phyloP scores from a whole-genome alignment of 2,113 vertebrate species.

The Hiodon tergisus region DNA sequence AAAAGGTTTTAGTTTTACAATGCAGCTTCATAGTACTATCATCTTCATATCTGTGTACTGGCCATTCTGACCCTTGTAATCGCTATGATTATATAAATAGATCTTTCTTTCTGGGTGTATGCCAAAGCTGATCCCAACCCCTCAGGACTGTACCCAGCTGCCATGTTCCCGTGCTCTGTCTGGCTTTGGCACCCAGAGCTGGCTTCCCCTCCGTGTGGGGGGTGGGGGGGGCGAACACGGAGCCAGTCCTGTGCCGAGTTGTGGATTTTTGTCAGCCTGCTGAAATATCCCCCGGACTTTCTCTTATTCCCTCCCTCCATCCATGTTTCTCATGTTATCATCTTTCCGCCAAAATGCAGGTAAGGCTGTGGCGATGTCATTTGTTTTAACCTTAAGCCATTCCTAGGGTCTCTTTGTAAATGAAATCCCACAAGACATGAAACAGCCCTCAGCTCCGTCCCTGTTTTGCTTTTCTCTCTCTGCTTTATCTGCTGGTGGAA shows the following conservation, averaged over 20 bases:
- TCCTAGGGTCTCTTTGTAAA: slow-evolving; percentile 5
- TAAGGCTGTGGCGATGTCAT: background rate
- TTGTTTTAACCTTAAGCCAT: slow-evolving; percentile 3
- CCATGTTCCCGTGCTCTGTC: slow-evolving; percentile 7
- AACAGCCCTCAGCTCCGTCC: background rate
- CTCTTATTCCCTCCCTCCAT: background rate
- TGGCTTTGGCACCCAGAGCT: slow-evolving; percentile 9
- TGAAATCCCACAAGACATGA: slow-evolving; percentile 10
- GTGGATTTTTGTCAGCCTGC: background rate
- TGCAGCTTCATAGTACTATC: background rate
- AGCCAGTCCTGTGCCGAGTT: background rate
- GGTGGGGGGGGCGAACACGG: background rate
- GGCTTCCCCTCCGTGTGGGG: slow-evolving; percentile 1
- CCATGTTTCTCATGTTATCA: background rate
- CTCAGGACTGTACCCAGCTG: slow-evolving; percentile 26
- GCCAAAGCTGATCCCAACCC: background rate
- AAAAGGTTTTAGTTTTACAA: no score
- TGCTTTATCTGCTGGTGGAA: background rate
- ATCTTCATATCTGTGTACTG: background rate
- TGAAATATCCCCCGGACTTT: background rate
- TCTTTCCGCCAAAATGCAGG: background rate
- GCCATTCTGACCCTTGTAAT: background rate
- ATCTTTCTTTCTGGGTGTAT: slow-evolving; percentile 12
- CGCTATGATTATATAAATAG: slow-evolving; percentile 5
- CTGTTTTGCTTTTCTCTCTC: background rate